A percentile compares a stretch with the other conserved stretches of the same genome.
Conservation (phyloP, 2,888 invertebrate species). For the Endomychus coccineus region DNA sequence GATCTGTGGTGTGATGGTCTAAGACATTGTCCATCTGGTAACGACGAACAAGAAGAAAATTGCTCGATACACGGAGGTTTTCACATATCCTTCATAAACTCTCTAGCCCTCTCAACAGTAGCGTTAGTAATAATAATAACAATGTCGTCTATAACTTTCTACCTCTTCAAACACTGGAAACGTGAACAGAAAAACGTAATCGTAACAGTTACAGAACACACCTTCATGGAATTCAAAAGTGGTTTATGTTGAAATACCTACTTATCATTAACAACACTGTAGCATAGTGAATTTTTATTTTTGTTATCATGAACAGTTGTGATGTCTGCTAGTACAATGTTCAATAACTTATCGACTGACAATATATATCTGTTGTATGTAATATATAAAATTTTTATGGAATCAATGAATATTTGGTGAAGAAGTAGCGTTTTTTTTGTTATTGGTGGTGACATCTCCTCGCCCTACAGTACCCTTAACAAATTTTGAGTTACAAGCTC, state of each 20-base stretch:
- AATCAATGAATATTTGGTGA: conserved; percentile 13
- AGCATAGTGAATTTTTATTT: conserved; percentile 11
- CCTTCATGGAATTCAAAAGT: conserved; percentile 42
- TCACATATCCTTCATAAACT: conserved; percentile 50
- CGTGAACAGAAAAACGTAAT: conserved; percentile 40
- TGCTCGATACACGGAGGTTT: conserved; percentile 64
- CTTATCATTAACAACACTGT: conserved; percentile 4
- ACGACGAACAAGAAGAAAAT: conserved; percentile 70
- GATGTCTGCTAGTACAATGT: conserved; percentile 30
- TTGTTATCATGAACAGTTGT: conserved; percentile 18
- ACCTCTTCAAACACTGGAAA: conserved; percentile 37
- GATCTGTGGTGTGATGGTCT: conserved; percentile 76
- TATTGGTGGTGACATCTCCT: too few relatives aligned
- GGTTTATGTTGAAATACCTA: conserved; percentile 37
- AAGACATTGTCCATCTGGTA: conserved; percentile 72
- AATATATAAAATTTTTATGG: conserved; percentile 34
- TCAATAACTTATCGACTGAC: conserved; percentile 32
- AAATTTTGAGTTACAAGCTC: too few relatives aligned
- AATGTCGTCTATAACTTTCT: conserved; percentile 32
- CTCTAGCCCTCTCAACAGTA: conserved; percentile 33
- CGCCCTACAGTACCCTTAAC: too few relatives aligned
- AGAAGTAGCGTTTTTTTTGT: not conserved
- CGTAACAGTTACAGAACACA: conserved; percentile 42
- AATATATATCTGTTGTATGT: conserved; percentile 35
- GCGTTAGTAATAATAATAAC: conserved; percentile 30